Evolutionary conservation across 35 echinoderm and acorn worm genomes (phyloP).

Genomic region (Stichopus chloronotus): DNA sequence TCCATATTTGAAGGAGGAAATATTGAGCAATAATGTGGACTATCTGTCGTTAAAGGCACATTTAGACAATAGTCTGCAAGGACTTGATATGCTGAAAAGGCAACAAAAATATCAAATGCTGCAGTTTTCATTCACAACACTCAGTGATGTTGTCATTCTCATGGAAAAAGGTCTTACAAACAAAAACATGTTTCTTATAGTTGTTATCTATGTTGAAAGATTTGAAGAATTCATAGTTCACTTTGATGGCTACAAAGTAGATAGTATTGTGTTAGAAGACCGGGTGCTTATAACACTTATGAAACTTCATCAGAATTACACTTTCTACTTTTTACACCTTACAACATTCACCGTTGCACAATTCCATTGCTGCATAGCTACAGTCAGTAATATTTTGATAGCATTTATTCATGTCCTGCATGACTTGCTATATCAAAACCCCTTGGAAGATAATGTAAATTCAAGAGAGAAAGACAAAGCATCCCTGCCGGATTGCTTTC

Average conservation of each 20-base stretch:
- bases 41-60: not conserved
- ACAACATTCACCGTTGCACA: not conserved
- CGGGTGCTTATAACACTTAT: not conserved
- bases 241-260: constrained; percentile 3
- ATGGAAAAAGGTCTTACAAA: not conserved
- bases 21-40: not conserved
- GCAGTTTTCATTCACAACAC: not conserved
- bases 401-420: constrained; percentile 12
- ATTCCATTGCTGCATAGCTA: not conserved
- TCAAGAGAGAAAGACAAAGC: constrained; percentile 39
- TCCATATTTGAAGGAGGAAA: not conserved
- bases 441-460: constrained; percentile 15
- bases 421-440: constrained; percentile 25
- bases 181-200: constrained; percentile 14
- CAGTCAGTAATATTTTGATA: constrained; percentile 10
- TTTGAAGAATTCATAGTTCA: constrained; percentile 16
- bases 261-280: not conserved
- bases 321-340: too few species aligned
- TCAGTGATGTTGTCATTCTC: constrained; percentile 14
- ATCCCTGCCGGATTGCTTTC: constrained; percentile 3
- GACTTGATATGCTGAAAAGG: not conserved
- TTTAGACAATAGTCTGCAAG: constrained; percentile 1
- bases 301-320: constrained; percentile 18
- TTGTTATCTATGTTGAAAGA: constrained; percentile 13
- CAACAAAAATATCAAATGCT: constrained; percentile 1